A percentile compares a stretch with the other conserved stretches of the same genome.
phyloP scores from a whole-genome alignment of 1,140 invertebrate genomes.

The Ceratosolen fusciceps region DNA sequence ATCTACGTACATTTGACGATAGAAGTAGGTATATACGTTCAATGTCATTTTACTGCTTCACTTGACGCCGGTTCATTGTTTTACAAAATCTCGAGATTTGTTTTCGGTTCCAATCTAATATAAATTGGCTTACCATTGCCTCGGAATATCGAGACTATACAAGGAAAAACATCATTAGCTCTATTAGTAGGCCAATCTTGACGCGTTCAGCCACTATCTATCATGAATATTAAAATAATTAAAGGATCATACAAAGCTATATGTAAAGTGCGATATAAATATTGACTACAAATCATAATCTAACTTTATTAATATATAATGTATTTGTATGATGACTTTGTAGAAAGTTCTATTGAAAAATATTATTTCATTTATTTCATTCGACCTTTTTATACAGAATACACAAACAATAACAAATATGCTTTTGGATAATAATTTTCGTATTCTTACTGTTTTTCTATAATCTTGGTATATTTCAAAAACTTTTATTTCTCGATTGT shows the following conservation, averaged over 20 bases:
- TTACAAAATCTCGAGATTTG: not conserved
- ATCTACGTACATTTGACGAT: not conserved
- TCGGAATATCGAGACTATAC: too few relatives aligned
- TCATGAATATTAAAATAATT: too few relatives aligned
- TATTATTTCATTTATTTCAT: not conserved
- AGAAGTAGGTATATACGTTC: not conserved
- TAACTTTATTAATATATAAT: not conserved
- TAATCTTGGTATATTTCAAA: not conserved
- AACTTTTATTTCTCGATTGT: not conserved
- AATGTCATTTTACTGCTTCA: conserved; percentile 11
- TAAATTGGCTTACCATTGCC: not conserved
- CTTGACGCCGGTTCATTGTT: not conserved
- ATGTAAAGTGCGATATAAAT: too few relatives aligned
- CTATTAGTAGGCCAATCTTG: too few relatives aligned
- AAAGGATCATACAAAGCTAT: too few relatives aligned
- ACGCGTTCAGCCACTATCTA: too few relatives aligned
- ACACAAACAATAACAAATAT: not conserved
- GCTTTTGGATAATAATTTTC: not conserved
- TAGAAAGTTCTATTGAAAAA: not conserved
- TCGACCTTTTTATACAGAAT: not conserved
- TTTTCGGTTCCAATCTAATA: not conserved
- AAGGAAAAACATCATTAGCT: too few relatives aligned
- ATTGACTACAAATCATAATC: too few relatives aligned
- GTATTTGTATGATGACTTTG: not conserved
- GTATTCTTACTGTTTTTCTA: not conserved